Evolutionary conservation across 2,113 vertebrate genomes (phyloP).

Genomic region (Thermophis baileyi): DNA sequence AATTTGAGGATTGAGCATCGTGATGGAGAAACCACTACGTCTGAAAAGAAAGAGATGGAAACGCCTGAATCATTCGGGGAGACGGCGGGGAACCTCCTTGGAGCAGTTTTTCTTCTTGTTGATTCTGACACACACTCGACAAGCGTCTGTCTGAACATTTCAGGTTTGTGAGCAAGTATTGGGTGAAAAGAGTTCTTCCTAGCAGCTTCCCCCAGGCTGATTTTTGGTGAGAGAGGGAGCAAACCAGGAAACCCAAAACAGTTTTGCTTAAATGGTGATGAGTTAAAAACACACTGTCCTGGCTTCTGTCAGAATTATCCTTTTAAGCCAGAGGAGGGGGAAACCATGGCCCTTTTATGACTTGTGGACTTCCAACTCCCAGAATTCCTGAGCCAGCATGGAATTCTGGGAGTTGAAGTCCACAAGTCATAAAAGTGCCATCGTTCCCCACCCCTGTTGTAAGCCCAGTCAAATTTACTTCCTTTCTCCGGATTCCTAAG

Average conservation of each 20-base stretch:
- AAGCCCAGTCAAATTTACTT: slow-evolving; percentile 3
- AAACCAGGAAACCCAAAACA: not conserved
- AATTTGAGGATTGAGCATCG: not conserved
- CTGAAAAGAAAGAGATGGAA: not conserved
- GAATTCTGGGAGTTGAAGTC: not conserved
- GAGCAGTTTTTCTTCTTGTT: too few species aligned
- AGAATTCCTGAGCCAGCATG: not conserved
- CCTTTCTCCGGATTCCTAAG: not conserved
- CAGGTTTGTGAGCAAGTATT: not conserved
- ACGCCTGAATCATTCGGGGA: not conserved
- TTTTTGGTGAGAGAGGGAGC: not conserved
- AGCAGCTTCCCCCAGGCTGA: too few species aligned
- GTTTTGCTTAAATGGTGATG: not conserved
- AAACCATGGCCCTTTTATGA: not conserved
- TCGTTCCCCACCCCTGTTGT: not conserved
- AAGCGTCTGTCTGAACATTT: not conserved
- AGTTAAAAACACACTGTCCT: not conserved
- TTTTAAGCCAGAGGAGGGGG: not conserved
- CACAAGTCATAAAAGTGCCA: not conserved
- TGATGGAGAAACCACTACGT: not conserved
- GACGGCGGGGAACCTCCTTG: not conserved
- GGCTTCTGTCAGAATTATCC: not conserved
- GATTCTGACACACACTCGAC: not conserved
- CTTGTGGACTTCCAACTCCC: not conserved
- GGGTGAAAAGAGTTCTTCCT: too few species aligned